Evolutionary conservation across 2,888 invertebrate genomes (phyloP).

Genomic region (Meiosimyza decipiens): DNA sequence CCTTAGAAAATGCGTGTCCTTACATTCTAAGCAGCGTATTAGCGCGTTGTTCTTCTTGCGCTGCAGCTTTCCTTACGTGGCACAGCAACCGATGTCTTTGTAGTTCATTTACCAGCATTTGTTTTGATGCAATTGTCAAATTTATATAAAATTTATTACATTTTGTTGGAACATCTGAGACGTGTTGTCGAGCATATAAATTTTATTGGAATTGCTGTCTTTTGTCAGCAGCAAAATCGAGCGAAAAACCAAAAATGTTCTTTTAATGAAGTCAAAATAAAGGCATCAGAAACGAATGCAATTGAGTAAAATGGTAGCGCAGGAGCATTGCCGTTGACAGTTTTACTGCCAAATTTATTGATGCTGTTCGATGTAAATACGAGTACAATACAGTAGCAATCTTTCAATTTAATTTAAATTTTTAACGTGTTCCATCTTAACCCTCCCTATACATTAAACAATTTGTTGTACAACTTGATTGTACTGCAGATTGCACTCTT

Average conservation of each 20-base stretch:
- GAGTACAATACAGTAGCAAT: too few species aligned
- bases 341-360: conserved; percentile 7
- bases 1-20: conserved; percentile 23
- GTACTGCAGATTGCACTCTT: too few species aligned
- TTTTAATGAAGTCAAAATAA: conserved; percentile 42
- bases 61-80: conserved; percentile 8
- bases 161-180: not conserved
- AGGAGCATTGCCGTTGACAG: conserved; percentile 13
- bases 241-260: conserved; percentile 37
- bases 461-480: too few species aligned
- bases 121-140: conserved; percentile 60
- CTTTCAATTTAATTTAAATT: too few species aligned
- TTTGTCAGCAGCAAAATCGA: conserved; percentile 9
- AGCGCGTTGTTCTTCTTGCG: not conserved
- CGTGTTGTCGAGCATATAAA: conserved; percentile 18
- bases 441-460: too few species aligned
- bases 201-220: conserved; percentile 18
- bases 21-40: conserved; percentile 27
- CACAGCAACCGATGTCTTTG: too few species aligned
- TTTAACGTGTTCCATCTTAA: too few species aligned
- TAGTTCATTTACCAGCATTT: conserved; percentile 34
- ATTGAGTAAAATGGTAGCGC: not conserved
- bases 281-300: not conserved
- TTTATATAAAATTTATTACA: conserved; percentile 60
- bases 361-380: not conserved